Evolutionary conservation across 2,797 vertebrate genomes (phyloP), one percentile per base, ranked within the genome.

Genomic region (Antrozous pallidus): DNA sequence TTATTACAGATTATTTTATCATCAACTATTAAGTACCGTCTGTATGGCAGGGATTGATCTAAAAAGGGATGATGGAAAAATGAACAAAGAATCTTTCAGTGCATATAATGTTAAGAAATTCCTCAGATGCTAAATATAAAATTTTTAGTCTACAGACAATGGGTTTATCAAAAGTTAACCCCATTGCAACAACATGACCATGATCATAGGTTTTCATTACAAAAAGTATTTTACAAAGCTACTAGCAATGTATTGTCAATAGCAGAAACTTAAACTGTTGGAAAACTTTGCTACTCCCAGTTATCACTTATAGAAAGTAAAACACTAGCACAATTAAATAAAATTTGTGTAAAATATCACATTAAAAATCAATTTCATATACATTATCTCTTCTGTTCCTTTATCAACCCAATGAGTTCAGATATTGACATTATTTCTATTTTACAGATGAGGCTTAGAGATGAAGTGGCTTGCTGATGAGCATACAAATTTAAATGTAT

Each of bases 291-390:
- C 5, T 71, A 69, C 78, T 88, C 45, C 17, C 6, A 74, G 45
- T 49, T 90, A 73, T 69, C 22, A 61, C 7, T 49, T 92, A 14
- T 42, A 83, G 81, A 88, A 78, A 91, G 33, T 40, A 88, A 85
- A 84, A 65, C 3, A 80, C 28, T 65, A 22, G 3, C 26, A 71
- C 90, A 45, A 82, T 83, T 31, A 85, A 70, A n/a, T 16, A 6
- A 1, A 1, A 61, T 73, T 67, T 74, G 16, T 26, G 3, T 51
- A 26, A 58, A 42, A 75, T 77, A 86, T 90, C 61, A 85, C 16
- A 74, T 88, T 83, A 93, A 51, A 36, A 92, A 86, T 90, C 26
- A 36, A 47, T 77, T 81, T 90, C 16, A 81, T 24, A 70, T 69
- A n/a, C 74, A 1, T 86, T 75, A 65, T 24, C 31, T 69, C 47